A percentile compares a stretch with the other conserved stretches of the same genome.
These are phyloP conservation scores for Neoseiulus cucumeris DNA, from an alignment of 1,140 invertebrate genomes.

Conservation along the genomic window DNA sequence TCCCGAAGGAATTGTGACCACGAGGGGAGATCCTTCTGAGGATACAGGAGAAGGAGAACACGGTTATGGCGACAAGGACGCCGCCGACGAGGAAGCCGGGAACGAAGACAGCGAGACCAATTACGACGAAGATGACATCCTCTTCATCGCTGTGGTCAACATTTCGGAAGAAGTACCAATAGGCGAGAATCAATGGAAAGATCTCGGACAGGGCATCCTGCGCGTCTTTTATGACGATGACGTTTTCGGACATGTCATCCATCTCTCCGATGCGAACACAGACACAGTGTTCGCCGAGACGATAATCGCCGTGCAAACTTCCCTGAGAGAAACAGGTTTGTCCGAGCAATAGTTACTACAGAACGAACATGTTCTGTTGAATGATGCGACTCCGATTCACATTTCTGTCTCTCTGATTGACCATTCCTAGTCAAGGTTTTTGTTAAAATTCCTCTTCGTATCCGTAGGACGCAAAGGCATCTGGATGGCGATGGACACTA, in stretches of 20 bases:
- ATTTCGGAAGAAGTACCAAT: neutral
- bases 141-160: slow-evolving; percentile 13
- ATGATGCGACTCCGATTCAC: too few species aligned
- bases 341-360: slow-evolving; percentile 6
- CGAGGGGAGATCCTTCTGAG: slow-evolving; percentile 19
- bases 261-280: slow-evolving; percentile 27
- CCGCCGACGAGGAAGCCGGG: slow-evolving; percentile 22
- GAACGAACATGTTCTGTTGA: too few species aligned
- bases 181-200: slow-evolving; percentile 7
- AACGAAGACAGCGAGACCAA: slow-evolving; percentile 28
- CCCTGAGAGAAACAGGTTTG: slow-evolving; percentile 25
- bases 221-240: slow-evolving; percentile 34
- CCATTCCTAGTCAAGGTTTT: too few species aligned
- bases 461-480: slow-evolving; percentile 27
- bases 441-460: slow-evolving; percentile 21
- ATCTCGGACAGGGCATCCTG: slow-evolving; percentile 28
- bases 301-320: slow-evolving; percentile 31
- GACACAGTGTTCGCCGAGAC: slow-evolving; percentile 31
- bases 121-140: slow-evolving; percentile 20
- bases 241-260: slow-evolving; percentile 29
- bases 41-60: slow-evolving; percentile 24
- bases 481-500: slow-evolving; percentile 33
- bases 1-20: neutral
- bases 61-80: slow-evolving; percentile 19
- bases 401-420: too few species aligned